These are phyloP conservation scores for Galago senegalensis DNA, from an alignment of 2,797 vertebrate genomes.

Conservation along the genomic window DNA sequence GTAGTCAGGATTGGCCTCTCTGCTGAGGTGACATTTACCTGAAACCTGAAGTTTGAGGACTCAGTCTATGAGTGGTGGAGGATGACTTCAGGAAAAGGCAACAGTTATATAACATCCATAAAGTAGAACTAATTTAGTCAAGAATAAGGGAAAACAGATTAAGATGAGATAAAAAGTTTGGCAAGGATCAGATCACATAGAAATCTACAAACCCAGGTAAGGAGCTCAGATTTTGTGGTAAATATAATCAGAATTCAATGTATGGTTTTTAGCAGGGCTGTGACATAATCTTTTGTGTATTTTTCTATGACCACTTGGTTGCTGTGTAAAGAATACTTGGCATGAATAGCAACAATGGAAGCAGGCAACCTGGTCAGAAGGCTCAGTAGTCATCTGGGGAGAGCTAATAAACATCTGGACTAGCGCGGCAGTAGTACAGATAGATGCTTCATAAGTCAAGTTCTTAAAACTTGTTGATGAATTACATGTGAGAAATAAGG, in stretches of 20 bases:
- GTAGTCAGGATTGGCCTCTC: not conserved
- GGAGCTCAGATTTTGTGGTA: not conserved
- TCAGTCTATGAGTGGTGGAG: not conserved
- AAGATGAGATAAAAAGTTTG: not conserved
- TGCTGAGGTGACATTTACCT: not conserved
- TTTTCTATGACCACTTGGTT: not conserved
- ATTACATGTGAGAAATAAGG: conserved; percentile 22
- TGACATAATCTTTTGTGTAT: not conserved
- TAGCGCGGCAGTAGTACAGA: not conserved
- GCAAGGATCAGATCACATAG: not conserved
- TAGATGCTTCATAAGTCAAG: not conserved
- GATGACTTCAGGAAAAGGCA: not conserved
- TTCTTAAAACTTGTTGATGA: not conserved
- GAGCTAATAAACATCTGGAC: not conserved
- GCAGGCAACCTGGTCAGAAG: not conserved
- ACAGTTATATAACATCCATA: not conserved
- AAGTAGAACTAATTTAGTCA: not conserved
- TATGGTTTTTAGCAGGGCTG: not conserved
- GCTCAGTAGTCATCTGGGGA: not conserved
- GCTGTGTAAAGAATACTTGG: not conserved
- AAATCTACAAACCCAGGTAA: not conserved
- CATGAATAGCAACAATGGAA: not conserved
- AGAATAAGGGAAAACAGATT: not conserved
- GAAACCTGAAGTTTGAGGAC: not conserved
- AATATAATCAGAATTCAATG: not conserved